A percentile compares a stretch with the other conserved stretches of the same genome.
These are phyloP conservation scores for Machaerirhynchus nigripectus DNA, from an alignment of 2,113 vertebrate genomes.

Conservation along the genomic window DNA sequence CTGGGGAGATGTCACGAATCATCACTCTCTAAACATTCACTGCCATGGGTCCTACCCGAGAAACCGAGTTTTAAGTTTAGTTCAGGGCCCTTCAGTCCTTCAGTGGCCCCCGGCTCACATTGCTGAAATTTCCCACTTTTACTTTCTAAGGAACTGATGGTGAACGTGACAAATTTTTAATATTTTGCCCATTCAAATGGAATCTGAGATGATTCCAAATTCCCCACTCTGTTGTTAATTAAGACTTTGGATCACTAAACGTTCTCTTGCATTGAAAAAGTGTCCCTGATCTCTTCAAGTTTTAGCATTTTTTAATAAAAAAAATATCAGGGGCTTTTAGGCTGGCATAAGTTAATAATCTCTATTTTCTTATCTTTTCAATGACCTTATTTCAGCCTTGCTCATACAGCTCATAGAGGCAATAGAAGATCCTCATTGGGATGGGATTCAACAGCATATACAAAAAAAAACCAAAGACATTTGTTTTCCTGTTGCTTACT, in stretches of 20 bases:
- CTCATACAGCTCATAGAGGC: not conserved
- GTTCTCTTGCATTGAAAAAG: not conserved
- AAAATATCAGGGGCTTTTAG: not conserved
- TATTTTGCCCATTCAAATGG: not conserved
- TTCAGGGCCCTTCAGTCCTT: not conserved
- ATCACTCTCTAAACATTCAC: not conserved
- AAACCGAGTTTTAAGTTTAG: not conserved
- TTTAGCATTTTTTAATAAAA: not conserved
- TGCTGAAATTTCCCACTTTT: not conserved
- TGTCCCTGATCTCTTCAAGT: not conserved
- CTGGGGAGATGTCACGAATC: accelerated
- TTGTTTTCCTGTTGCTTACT: conserved; percentile 16
- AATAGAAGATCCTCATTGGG: not conserved
- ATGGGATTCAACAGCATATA: not conserved
- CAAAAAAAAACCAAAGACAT: not conserved
- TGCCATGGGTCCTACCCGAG: not conserved
- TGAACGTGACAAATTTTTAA: accelerated
- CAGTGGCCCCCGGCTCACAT: not conserved
- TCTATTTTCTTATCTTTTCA: not conserved
- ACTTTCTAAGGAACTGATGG: not conserved
- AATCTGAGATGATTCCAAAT: not conserved
- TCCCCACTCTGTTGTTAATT: not conserved
- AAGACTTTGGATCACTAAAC: not conserved
- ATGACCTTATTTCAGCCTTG: not conserved
- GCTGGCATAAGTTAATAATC: not conserved